Evolutionary conservation across 2,113 vertebrate species (phyloP), one percentile per base, ranked within the genome.

Genomic region (Trichomycterus rosablanca): DNA sequence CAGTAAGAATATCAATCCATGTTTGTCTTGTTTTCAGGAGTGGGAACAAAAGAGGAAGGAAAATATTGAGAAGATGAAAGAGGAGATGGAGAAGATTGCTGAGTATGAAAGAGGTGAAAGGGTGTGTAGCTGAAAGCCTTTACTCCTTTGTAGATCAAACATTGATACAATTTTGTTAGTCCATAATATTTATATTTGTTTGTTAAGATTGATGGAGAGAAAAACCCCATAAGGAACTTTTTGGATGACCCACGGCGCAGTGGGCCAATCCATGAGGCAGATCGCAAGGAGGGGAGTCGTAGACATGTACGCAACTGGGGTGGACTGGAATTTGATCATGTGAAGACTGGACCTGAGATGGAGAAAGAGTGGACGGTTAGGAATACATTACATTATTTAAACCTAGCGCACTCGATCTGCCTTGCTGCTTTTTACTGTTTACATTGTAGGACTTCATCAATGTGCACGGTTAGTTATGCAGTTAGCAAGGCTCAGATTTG

Each of bases 31-130:
- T 67, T n/a, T 9, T 2, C 74, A 95, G 93, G 92, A 96, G 34
- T 93, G 93, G 93, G 92, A 93, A 72, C 91, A 97, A 74, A 93
- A 90, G 52, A 83, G 93, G 35, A 79, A 89, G 4, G 89, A 90
- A 76, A 97, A 97, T 72, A 97, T 95, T 0, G 92, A 95, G 80
- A 90, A 90, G 77, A 95, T 95, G 92, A 94, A 94, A 0, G 90
- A 95, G 68, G 93, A 95, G 75, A 94, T 94, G 93, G 92, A 93
- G 80, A 89, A 83, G 74, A 94, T 94, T 1, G 92, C 92, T 0
- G 92, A 93, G 66, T 95, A 94, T 0, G 93, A 95, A 69, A 77
- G 91, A 59, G 88, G 89, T 76, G 91, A 91, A 75, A 75, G 86
- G 83, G 93, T 95, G 72, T 50, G 63, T 0, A 1, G 16, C 22